Base-by-base conservation (phyloP, 2,113 vertebrate genomes). In the Sinocyclocheilus grahami region DNA sequence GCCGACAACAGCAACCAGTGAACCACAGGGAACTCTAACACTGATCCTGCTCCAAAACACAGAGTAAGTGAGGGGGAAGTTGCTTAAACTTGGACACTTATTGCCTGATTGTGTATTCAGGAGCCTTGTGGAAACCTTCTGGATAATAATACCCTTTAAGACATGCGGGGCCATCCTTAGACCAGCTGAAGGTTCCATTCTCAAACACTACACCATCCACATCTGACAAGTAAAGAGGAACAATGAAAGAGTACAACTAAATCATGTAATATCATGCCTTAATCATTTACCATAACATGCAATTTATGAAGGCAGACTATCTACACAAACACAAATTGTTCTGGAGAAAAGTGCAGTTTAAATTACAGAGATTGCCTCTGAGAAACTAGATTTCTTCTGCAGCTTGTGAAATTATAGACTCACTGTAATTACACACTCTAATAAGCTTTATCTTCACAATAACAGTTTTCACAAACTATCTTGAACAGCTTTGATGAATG, bases 151-250 rank as follows among this genome's bases (percentile, higher is more conserved):
- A 99, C 98, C 95, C 96, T 93, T 93, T 96, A 24, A 99, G 95
- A 92, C 97, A 98, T 18, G 97, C 96, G 55, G 94, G 90, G 22
- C 93, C 92, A 24, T 95, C 95, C 91, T 80, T 95, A 88, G 95
- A 95, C 98, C 98, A 99, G 84, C 94, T 92, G 86, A 99, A 99
- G 14, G 96, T 98, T 11, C 97, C 97, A 6, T 96, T 95, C n/a
- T 93, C 94, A 63, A 99, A 79, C 0, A 84, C 42, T 69, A 99
- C 92, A 78, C 94, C 91, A 53, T 95, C 90, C 11, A 93, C 90
- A 75, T 87, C 95, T 94, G 87, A 90, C 65, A 92, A 87, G 93
- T 12, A 67, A 76, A 85, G 63, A 89, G 53, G 79, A 53, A 42
- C 11, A 46, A 76, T 87, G 87, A 87, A 69, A 85, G 85, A 55